Percentiles rank a stretch among this genome's conserved stretches.
Conservation (phyloP, 2,113 vertebrate genomes). For the Connochaetes taurinus region DNA sequence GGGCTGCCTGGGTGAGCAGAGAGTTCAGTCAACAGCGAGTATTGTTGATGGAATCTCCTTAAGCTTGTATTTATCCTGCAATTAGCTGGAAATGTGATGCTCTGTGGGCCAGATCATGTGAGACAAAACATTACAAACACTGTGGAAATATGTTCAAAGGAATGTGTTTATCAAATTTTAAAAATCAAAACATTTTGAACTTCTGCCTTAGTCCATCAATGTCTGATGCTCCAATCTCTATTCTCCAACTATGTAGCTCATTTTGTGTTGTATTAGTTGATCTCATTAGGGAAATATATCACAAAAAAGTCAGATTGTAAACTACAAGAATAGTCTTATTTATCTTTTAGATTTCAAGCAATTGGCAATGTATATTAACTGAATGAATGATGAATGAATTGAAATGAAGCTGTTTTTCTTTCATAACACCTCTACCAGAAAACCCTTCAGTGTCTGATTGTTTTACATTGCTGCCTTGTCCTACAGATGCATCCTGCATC, state of each 20-base stretch:
- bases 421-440: neutral
- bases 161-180: neutral
- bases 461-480: neutral
- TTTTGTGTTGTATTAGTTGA: neutral
- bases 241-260: neutral
- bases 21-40: neutral
- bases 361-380: neutral
- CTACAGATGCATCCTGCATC: neutral
- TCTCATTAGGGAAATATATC: neutral
- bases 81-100: neutral
- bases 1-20: neutral
- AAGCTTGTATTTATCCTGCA: neutral
- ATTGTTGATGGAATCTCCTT: neutral
- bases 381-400: neutral
- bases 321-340: neutral
- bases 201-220: neutral
- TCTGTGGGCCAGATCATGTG: neutral
- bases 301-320: neutral
- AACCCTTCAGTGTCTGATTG: neutral
- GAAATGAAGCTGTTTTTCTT: neutral
- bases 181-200: neutral
- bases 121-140: neutral
- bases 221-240: neutral
- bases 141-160: neutral
- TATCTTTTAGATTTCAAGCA: neutral